Conservation (phyloP, 2,888 invertebrate genomes). For the Lapara coniferarum region DNA sequence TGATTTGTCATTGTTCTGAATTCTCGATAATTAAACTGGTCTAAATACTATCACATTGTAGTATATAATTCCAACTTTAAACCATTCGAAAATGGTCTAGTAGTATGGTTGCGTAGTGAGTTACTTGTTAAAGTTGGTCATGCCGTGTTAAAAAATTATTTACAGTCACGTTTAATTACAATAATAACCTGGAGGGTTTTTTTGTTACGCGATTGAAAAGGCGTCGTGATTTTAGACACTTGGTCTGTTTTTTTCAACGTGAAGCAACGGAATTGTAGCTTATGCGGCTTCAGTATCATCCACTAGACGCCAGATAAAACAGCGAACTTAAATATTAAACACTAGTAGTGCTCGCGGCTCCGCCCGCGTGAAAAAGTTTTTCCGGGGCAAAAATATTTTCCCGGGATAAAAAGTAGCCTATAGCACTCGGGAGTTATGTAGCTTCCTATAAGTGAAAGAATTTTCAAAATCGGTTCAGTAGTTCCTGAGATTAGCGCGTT, state of each 20-base stretch:
- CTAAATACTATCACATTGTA: background rate
- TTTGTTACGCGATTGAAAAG: background rate
- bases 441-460: too few relatives aligned
- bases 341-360: too few relatives aligned
- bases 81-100: background rate
- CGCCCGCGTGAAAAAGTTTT: too few relatives aligned
- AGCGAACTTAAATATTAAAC: too few relatives aligned
- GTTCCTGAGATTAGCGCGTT: too few relatives aligned
- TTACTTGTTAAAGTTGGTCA: background rate
- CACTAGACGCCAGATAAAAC: too few relatives aligned
- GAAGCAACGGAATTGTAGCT: too few relatives aligned
- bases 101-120: background rate
- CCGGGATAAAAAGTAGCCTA: too few relatives aligned
- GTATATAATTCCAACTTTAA: background rate
- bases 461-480: too few relatives aligned
- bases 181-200: background rate
- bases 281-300: too few relatives aligned
- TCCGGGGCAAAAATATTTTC: too few relatives aligned
- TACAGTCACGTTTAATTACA: background rate
- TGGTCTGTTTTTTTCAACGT: background rate
- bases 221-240: background rate
- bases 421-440: too few relatives aligned
- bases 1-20: background rate
- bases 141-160: background rate
- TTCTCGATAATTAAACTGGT: slow-evolving; percentile 6